A percentile compares a stretch with the other conserved stretches of the same genome.
These are phyloP conservation scores for Spheniscus mendiculus DNA, from an alignment of 2,113 vertebrate species.

Conservation along the genomic window DNA sequence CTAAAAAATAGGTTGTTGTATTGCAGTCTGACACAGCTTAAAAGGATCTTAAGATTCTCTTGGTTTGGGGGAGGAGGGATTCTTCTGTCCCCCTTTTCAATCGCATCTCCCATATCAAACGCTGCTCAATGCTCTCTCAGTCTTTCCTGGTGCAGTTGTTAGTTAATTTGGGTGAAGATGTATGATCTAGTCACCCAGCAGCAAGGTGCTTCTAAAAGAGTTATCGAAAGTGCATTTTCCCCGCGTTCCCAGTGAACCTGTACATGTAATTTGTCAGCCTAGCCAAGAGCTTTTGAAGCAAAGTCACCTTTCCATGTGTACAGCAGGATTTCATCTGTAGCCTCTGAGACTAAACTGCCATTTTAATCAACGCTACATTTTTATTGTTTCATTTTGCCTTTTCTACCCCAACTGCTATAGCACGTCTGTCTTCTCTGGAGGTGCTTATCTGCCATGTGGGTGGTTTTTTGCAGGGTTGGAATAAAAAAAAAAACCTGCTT, in stretches of 20 bases:
- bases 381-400: background rate
- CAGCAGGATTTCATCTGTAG: background rate
- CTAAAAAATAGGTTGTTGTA: background rate
- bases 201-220: conserved; percentile 43
- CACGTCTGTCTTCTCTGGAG: background rate
- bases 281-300: conserved; percentile 23
- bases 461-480: background rate
- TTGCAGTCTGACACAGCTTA: background rate
- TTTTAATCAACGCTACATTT: background rate
- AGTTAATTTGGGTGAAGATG: conserved; percentile 2
- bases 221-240: conserved; percentile 27
- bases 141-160: background rate
- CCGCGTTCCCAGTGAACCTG: background rate
- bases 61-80: background rate
- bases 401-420: background rate
- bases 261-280: conserved; percentile 36
- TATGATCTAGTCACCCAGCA: background rate
- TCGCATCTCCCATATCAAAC: background rate
- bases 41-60: background rate
- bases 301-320: background rate
- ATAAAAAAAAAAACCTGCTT: background rate
- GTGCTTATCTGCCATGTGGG: background rate
- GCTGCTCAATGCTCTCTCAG: background rate
- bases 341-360: conserved; percentile 3
- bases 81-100: background rate